These are phyloP conservation scores for Barbus barbus DNA, from an alignment of 2,113 vertebrate species.

Conservation along the genomic window DNA sequence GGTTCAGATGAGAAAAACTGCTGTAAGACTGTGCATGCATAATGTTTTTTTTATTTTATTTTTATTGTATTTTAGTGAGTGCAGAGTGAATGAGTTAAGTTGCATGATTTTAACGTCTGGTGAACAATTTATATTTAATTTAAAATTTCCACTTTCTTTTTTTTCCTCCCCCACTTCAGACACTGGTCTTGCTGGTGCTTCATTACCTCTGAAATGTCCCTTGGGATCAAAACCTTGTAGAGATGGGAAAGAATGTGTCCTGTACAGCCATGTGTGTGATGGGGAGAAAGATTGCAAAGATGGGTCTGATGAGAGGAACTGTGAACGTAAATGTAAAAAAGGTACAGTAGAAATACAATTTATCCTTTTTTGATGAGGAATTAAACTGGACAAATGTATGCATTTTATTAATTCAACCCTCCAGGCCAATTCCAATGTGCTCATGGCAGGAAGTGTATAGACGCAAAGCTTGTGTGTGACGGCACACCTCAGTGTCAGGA, in stretches of 20 bases:
- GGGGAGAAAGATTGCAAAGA: conserved; percentile 80
- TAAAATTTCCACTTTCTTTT: neutral
- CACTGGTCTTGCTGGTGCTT: neutral
- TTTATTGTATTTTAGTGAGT: too few relatives aligned
- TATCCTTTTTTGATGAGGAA: neutral
- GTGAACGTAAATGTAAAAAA: conserved; percentile 64
- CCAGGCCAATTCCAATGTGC: conserved; percentile 52
- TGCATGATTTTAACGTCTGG: too few relatives aligned
- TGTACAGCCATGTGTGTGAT: conserved; percentile 76
- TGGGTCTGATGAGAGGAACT: conserved; percentile 79
- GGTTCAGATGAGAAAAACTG: conserved; percentile 73
- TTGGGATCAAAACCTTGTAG: conserved; percentile 62
- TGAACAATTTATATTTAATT: neutral
- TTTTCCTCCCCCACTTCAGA: neutral
- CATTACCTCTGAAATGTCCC: conserved; percentile 56
- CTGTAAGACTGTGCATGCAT: conserved; percentile 22
- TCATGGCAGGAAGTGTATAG: conserved; percentile 55
- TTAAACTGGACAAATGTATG: neutral
- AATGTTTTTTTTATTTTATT: too few relatives aligned
- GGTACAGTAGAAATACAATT: conserved; percentile 57
- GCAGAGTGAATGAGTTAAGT: too few relatives aligned
- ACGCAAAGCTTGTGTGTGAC: conserved; percentile 53
- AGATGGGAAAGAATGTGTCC: conserved; percentile 77
- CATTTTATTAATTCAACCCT: neutral
- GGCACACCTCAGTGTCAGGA: conserved; percentile 58